Conservation (phyloP, 2,888 invertebrate genomes). For the Eubasilissa splendida region DNA sequence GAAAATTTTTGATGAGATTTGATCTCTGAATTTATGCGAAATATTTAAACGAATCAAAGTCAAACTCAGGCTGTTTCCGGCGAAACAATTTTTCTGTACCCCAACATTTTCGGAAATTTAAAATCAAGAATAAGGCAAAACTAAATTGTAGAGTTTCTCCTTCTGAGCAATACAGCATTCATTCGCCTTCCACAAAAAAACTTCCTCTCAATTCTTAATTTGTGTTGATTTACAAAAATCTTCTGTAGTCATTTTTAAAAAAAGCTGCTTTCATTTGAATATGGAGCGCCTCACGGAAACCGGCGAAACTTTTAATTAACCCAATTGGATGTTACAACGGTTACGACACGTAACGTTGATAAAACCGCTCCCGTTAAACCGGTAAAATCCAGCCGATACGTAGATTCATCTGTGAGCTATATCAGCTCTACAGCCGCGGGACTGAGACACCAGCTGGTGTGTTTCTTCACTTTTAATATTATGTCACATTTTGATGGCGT, state of each 20-base stretch:
- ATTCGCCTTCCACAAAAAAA: background rate
- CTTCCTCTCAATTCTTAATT: constrained; percentile 6
- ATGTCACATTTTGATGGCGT: constrained; percentile 44
- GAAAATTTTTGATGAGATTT: too few relatives aligned
- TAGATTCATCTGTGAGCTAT: background rate
- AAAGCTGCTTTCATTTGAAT: constrained; percentile 11
- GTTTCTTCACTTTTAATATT: constrained; percentile 2
- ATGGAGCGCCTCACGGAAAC: background rate
- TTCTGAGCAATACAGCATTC: too few relatives aligned
- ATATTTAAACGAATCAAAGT: too few relatives aligned
- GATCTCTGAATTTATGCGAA: too few relatives aligned
- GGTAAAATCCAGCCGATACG: background rate
- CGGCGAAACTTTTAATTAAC: constrained; percentile 27
- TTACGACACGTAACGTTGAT: background rate
- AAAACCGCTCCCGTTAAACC: constrained; percentile 29
- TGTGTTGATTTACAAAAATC: constrained; percentile 26
- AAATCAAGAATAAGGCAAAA: too few relatives aligned
- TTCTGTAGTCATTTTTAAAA: constrained; percentile 6
- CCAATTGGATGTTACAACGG: constrained; percentile 20
- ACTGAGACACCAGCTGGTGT: background rate
- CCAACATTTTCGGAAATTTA: too few relatives aligned
- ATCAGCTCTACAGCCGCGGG: background rate
- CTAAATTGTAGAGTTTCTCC: too few relatives aligned
- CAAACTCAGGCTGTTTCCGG: too few relatives aligned
- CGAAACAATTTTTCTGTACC: too few relatives aligned